Evolutionary conservation across 2,888 invertebrate species (phyloP).

Genomic region (Drosophila prostipennis): DNA sequence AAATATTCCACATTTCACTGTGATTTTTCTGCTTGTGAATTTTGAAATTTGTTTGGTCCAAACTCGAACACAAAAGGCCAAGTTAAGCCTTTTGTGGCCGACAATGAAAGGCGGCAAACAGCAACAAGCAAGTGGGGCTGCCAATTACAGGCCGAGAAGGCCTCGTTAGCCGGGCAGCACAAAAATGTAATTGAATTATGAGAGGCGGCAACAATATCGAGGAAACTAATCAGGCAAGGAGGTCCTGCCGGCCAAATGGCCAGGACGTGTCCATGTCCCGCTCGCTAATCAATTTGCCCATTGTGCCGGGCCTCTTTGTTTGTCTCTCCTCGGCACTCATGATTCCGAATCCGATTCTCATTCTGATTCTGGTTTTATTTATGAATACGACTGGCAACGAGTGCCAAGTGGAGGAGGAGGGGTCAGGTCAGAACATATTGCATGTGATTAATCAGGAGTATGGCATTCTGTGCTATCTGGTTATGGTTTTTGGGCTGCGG

Average conservation of each 20-base stretch:
- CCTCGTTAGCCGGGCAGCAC: constrained; percentile 55
- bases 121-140: constrained; percentile 21
- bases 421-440: constrained; percentile 63
- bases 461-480: constrained; percentile 21
- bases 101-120: constrained; percentile 38
- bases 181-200: constrained; percentile 68
- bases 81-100: constrained; percentile 68
- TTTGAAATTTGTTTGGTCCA: constrained; percentile 22
- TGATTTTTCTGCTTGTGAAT: background rate
- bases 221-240: constrained; percentile 30
- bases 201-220: constrained; percentile 34
- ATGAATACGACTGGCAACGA: constrained; percentile 42
- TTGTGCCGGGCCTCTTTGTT: constrained; percentile 45
- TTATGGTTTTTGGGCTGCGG: constrained; percentile 40
- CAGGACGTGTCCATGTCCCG: constrained; percentile 37
- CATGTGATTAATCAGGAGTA: constrained; percentile 72
- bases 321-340: constrained; percentile 26
- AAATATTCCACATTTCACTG: background rate
- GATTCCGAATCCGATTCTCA: background rate
- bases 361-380: constrained; percentile 52
- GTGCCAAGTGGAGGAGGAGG: too few species aligned
- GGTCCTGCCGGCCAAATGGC: constrained; percentile 14
- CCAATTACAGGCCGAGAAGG: constrained; percentile 51
- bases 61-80: constrained; percentile 51
- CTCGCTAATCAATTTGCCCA: constrained; percentile 40